Conservation (phyloP, 2,113 vertebrate species). For the Pholis gunnellus region DNA sequence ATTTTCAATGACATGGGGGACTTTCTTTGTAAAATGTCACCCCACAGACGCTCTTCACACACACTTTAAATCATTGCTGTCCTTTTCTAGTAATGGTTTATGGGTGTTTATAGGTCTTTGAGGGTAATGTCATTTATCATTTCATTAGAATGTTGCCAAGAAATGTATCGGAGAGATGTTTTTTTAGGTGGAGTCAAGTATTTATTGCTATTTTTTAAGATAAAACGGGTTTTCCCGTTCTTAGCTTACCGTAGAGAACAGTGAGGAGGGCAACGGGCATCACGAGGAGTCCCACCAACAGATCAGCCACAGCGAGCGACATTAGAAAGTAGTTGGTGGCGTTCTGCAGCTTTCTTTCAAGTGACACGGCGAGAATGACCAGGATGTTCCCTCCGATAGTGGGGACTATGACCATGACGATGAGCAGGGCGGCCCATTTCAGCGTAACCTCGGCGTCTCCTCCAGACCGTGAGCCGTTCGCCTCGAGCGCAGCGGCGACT, state of each 20-base stretch:
- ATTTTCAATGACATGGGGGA: neutral
- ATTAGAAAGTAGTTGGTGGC: slow-evolving; percentile 99
- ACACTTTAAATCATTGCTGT: neutral
- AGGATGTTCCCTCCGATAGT: slow-evolving; percentile 97
- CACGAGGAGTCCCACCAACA: slow-evolving; percentile 96
- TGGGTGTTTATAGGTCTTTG: neutral
- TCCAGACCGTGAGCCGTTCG: slow-evolving; percentile 61
- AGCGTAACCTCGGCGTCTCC: slow-evolving; percentile 69
- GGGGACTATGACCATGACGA: slow-evolving; percentile 92
- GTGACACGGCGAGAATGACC: slow-evolving; percentile 94
- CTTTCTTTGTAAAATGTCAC: neutral
- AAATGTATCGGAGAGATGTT: neutral
- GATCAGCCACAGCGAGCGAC: slow-evolving; percentile 94
- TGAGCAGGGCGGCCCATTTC: slow-evolving; percentile 91
- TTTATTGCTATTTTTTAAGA: slow-evolving; percentile 13
- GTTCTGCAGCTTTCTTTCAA: slow-evolving; percentile 96
- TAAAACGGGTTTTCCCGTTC: neutral
- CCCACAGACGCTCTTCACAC: neutral
- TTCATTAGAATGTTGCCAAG: neutral
- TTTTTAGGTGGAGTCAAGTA: neutral
- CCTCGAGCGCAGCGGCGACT: slow-evolving; percentile 56
- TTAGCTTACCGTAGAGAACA: slow-evolving; percentile 85
- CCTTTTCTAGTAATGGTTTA: neutral
- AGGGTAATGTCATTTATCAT: neutral
- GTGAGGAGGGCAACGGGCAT: slow-evolving; percentile 96